Conservation (phyloP, 2,797 vertebrate species). For the Leuciscus waleckii region DNA sequence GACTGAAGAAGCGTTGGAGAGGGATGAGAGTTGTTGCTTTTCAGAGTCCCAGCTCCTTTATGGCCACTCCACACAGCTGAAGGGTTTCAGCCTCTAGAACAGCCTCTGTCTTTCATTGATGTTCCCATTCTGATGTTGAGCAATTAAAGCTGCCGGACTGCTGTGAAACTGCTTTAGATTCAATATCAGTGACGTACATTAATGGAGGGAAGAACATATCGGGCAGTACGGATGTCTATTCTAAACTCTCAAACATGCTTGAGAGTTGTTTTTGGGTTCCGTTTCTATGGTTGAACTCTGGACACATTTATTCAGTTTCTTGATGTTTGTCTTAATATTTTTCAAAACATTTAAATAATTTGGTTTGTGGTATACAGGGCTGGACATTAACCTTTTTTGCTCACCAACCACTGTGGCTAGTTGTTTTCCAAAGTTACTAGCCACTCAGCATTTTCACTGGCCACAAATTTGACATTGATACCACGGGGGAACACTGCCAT, state of each 20-base stretch:
- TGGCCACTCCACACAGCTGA: conserved; percentile 20
- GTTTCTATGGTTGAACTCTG: background rate
- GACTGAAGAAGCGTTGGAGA: conserved; percentile 8
- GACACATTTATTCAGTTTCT: background rate
- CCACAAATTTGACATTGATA: too few species aligned
- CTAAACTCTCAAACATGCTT: background rate
- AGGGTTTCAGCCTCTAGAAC: conserved; percentile 11
- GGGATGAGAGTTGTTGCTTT: conserved; percentile 17
- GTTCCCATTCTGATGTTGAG: conserved; percentile 27
- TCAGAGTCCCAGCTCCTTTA: conserved; percentile 3
- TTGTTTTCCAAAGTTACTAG: too few species aligned
- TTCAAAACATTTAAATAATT: background rate
- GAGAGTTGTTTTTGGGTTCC: background rate
- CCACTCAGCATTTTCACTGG: too few species aligned
- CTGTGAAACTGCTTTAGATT: conserved; percentile 4
- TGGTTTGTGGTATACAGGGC: too few species aligned
- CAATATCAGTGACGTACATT: background rate
- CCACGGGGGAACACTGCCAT: too few species aligned
- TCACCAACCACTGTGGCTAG: too few species aligned
- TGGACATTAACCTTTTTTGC: too few species aligned
- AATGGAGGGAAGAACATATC: background rate
- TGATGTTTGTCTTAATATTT: background rate
- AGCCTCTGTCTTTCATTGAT: conserved; percentile 16
- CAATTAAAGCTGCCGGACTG: background rate
- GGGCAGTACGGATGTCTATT: background rate